Conservation (phyloP, 2,797 vertebrate genomes). For the Tinamus major region DNA sequence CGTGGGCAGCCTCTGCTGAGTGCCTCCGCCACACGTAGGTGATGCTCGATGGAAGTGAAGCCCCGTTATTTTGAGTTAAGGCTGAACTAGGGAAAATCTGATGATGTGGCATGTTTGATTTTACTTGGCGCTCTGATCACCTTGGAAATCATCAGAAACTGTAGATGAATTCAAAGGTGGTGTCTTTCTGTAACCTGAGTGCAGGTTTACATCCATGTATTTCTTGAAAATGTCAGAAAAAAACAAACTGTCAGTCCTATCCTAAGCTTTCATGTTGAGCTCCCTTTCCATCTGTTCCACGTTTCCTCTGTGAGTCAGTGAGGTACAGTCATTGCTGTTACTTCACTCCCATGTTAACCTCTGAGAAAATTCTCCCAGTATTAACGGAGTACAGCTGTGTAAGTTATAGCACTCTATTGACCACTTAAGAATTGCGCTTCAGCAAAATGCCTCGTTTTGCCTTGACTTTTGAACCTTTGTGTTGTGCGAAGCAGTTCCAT, state of each 20-base stretch:
- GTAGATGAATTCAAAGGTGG: background rate
- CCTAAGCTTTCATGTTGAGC: background rate
- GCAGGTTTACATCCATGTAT: accelerated
- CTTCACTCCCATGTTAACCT: background rate
- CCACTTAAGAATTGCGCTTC: background rate
- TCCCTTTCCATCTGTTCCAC: background rate
- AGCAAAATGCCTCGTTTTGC: background rate
- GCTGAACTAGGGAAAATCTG: background rate
- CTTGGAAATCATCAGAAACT: background rate
- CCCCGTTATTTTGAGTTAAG: background rate
- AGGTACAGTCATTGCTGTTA: background rate
- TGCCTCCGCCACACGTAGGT: background rate
- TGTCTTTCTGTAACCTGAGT: background rate
- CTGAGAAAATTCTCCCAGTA: background rate
- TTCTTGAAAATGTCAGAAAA: background rate
- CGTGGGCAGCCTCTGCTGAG: background rate
- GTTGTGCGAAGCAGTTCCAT: background rate
- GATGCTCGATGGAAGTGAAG: background rate
- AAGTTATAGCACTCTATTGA: background rate
- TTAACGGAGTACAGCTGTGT: background rate
- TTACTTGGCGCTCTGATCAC: background rate
- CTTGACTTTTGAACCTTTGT: background rate
- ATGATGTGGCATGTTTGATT: background rate
- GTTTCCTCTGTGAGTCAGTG: background rate
- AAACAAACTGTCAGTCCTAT: background rate